A percentile compares a stretch with the other conserved stretches of the same genome.
Evolutionary conservation across 2,113 vertebrate species (phyloP).

Genomic region (Oophaga pumilio): DNA sequence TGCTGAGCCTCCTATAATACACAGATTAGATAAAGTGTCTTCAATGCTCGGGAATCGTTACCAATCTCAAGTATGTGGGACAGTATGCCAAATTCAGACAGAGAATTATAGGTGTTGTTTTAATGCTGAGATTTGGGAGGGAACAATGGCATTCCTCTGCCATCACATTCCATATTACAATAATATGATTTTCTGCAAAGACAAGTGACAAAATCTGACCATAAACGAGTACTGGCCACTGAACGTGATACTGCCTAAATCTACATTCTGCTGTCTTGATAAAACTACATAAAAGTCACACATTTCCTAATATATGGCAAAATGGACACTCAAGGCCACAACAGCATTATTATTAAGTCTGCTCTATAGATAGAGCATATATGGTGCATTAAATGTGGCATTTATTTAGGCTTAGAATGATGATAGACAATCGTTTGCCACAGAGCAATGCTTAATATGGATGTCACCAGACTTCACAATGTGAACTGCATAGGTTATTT

Average conservation of each 20-base stretch:
- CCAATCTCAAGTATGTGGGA: constrained; percentile 24
- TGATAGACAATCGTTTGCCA: neutral
- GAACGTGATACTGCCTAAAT: constrained; percentile 3
- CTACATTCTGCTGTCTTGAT: neutral
- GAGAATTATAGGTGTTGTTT: constrained; percentile 42
- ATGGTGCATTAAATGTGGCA: neutral
- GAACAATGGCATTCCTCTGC: constrained; percentile 17
- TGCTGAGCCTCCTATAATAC: constrained; percentile 30
- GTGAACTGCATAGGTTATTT: no score
- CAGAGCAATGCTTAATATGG: no score
- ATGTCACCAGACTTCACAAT: no score
- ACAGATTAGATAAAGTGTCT: constrained; percentile 43
- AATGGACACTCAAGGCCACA: neutral
- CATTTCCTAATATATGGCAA: neutral
- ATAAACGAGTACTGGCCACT: neutral
- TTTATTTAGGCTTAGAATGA: neutral
- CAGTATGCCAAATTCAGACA: constrained; percentile 9
- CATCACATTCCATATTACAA: constrained; percentile 32
- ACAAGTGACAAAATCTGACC: neutral
- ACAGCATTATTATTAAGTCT: neutral
- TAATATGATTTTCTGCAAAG: constrained; percentile 31
- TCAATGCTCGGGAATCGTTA: constrained; percentile 31
- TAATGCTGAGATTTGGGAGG: constrained; percentile 5
- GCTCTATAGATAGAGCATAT: neutral
- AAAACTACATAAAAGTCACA: neutral